These are phyloP conservation scores for Desmophyllum pertusum DNA, from an alignment of 92 coral and sea anemone species.

Conservation along the genomic window DNA sequence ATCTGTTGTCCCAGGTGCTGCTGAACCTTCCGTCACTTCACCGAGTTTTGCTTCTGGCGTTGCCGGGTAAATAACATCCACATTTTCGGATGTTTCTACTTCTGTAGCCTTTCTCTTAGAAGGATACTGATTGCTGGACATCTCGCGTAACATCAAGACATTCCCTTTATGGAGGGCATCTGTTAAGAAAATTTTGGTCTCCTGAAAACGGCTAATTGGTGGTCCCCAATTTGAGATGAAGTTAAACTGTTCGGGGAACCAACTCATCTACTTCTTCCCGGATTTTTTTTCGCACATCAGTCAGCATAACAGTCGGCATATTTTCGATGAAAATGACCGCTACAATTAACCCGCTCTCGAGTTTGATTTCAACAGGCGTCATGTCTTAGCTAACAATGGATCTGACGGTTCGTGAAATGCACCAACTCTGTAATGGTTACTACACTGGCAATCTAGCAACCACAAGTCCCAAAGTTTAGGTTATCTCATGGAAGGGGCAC, in stretches of 20 bases:
- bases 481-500: neutral
- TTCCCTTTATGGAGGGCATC: conserved; percentile 39
- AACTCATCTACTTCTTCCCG: conserved; percentile 39
- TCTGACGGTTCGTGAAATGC: neutral
- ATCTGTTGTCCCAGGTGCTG: conserved; percentile 7
- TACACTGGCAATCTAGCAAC: conserved; percentile 4
- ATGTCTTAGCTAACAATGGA: neutral
- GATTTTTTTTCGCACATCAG: conserved; percentile 40
- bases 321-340: conserved; percentile 24
- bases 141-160: conserved; percentile 14
- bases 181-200: conserved; percentile 32
- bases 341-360: conserved; percentile 12
- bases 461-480: neutral
- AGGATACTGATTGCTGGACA: conserved; percentile 16
- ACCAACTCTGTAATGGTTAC: neutral
- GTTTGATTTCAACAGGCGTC: conserved; percentile 13
- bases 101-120: conserved; percentile 10
- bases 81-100: conserved; percentile 14
- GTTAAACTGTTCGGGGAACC: conserved; percentile 34
- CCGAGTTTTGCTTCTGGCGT: no score
- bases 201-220: conserved; percentile 48
- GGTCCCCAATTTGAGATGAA: conserved; percentile 43
- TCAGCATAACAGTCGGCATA: conserved; percentile 23
- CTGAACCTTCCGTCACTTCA: conserved; percentile 13
- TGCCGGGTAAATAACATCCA: no score